Evolutionary conservation across 2,888 invertebrate species (phyloP).

Genomic region (Hypomecis punctinalis): DNA sequence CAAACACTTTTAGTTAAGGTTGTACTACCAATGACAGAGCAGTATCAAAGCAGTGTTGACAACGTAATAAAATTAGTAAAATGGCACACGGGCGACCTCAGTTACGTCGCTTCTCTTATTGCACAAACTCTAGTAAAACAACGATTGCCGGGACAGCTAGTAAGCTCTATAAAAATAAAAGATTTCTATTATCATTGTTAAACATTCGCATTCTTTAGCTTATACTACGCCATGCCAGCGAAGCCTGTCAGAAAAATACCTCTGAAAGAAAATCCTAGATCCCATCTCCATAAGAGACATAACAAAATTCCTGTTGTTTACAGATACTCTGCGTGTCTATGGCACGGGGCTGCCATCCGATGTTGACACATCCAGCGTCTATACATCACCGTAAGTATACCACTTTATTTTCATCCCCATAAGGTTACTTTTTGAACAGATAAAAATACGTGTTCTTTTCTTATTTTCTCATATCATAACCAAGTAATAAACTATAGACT

Average conservation of each 20-base stretch:
- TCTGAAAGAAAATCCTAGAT: slow-evolving; percentile 23
- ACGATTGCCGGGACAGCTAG: no score
- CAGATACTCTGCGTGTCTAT: slow-evolving; percentile 69
- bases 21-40: no score
- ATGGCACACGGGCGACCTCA: no score
- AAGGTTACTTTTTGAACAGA: slow-evolving; percentile 38
- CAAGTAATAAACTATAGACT: slow-evolving; percentile 39
- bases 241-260: slow-evolving; percentile 29
- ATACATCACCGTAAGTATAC: slow-evolving; percentile 56
- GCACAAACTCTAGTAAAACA: no score
- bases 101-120: no score
- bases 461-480: slow-evolving; percentile 40
- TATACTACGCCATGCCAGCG: neutral
- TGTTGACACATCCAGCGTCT: slow-evolving; percentile 50
- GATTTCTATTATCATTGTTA: neutral
- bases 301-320: slow-evolving; percentile 58
- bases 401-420: slow-evolving; percentile 35
- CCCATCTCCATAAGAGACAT: slow-evolving; percentile 26
- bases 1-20: no score
- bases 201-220: neutral
- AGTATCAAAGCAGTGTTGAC: no score
- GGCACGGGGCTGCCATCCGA: slow-evolving; percentile 59
- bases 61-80: no score
- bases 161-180: no score
- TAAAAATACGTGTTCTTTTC: slow-evolving; percentile 33